Base-by-base conservation (phyloP, 2,113 vertebrate genomes). In the Tiliqua scincoides region DNA sequence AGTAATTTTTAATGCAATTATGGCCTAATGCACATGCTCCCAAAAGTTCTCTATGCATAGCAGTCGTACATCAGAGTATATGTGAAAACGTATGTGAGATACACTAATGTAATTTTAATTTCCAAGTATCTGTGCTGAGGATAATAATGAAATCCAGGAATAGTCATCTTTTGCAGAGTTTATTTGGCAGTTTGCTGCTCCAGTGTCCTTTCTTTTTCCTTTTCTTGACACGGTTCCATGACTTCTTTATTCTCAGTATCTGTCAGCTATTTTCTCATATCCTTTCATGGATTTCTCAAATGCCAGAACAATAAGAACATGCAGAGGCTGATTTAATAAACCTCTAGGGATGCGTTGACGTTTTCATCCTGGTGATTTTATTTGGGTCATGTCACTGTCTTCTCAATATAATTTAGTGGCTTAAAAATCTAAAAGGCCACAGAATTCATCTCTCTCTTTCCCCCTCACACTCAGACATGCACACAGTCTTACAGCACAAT, bases 221-320 rank as follows among this genome's bases (percentile, higher is more conserved):
- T 57, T 57, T 57, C 14, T 57, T 6, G 90, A 88, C 76, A 85
- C 62, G 80, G 75, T 85, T 88, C 83, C 72, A 84, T 88, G 88
- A 82, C 67, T 40, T 77, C 87, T 82, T 92, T 92, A 65, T 61
- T 81, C 92, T 93, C 82, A 90, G 90, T 77, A 93, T 89, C 84
- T 89, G 87, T 85, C 75, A 89, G 37, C 71, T 87, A 21, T n/a
- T 89, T 91, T 82, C 6, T 59, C 90, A 87, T 89, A 70, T 85
- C 90, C 89, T 87, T 89, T 81, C 79, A 52, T 32, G 0, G 59
- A 91, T 91, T 90, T 89, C 65, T 89, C 81, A 78, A 89, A 54
- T 63, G n/a, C 82, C 74, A 63, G 78, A 79, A 65, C 85, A 83
- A 87, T 83, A 92, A 94, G 85, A 88, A 91, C 82, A 94, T 85